Conservation (phyloP, 2,888 invertebrate species). For the Eledona agricola region DNA sequence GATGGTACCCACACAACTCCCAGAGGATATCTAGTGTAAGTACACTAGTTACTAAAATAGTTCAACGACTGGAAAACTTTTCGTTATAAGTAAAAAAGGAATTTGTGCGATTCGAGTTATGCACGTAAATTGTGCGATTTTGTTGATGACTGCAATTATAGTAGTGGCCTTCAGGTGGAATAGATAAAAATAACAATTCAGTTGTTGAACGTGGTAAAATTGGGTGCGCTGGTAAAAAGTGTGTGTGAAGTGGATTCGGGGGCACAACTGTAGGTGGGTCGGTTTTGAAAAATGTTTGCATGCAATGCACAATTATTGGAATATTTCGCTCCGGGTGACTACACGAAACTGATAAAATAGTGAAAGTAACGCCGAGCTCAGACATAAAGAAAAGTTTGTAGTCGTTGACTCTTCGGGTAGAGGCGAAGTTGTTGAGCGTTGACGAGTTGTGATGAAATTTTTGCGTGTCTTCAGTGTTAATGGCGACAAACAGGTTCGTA, state of each 20-base stretch:
- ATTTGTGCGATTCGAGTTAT: slow-evolving; percentile 10
- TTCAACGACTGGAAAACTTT: not conserved
- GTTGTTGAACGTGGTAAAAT: not conserved
- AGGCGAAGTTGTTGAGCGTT: slow-evolving; percentile 1
- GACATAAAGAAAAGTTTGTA: slow-evolving; percentile 2
- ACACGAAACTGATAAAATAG: not conserved
- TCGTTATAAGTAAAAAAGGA: slow-evolving; percentile 5
- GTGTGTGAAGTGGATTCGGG: not conserved
- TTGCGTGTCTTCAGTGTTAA: no score
- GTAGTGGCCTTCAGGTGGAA: slow-evolving; percentile 7
- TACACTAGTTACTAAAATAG: slow-evolving; percentile 1
- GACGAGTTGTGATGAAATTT: no score
- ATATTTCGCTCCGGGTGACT: no score
- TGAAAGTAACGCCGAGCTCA: slow-evolving; percentile 2
- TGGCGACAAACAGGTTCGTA: no score
- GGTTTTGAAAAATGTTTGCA: no score
- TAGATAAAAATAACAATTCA: not conserved
- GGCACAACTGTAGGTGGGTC: not conserved
- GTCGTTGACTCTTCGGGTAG: not conserved
- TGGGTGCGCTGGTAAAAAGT: not conserved
- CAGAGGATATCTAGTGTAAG: slow-evolving; percentile 6
- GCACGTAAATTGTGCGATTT: not conserved
- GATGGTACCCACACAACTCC: not conserved
- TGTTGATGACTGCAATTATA: slow-evolving; percentile 9
- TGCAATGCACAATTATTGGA: no score